phyloP scores from a whole-genome alignment of 2,113 vertebrate genomes.

The Noctilio leporinus region DNA sequence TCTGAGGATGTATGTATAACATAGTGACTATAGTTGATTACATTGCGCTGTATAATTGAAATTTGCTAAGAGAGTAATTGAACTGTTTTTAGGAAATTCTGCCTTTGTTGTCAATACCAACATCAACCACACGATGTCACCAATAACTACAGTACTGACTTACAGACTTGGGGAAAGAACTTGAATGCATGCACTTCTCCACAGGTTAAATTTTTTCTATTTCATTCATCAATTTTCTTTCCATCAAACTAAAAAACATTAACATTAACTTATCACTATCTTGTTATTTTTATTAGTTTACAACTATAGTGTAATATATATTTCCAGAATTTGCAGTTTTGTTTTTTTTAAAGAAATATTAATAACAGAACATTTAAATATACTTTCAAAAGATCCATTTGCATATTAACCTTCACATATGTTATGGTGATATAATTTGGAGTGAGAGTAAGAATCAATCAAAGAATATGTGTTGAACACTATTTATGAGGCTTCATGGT shows the following conservation, averaged over 20 bases:
- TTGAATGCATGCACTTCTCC: background rate
- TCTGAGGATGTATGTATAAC: background rate
- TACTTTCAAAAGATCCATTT: background rate
- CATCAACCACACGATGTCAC: slow-evolving; percentile 50
- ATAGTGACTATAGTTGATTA: background rate
- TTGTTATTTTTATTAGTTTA: background rate
- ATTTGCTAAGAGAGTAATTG: background rate
- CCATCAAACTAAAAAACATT: background rate
- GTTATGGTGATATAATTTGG: background rate
- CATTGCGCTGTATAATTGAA: background rate
- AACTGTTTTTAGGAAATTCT: background rate
- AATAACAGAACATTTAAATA: background rate
- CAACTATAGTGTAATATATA: background rate
- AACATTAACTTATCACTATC: background rate
- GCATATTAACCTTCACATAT: background rate
- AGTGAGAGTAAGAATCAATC: background rate
- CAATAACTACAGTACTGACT: slow-evolving; percentile 30
- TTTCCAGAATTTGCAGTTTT: background rate
- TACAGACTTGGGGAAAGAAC: background rate
- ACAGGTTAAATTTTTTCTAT: slow-evolving; percentile 8
- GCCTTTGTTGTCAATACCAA: slow-evolving; percentile 39
- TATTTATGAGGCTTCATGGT: background rate
- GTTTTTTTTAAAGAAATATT: slow-evolving; percentile 4
- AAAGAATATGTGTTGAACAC: background rate
- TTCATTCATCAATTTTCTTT: background rate